A percentile compares a stretch with the other conserved stretches of the same genome.
Evolutionary conservation across 2,113 vertebrate species (phyloP).

Genomic region (Ailuropoda melanoleuca): DNA sequence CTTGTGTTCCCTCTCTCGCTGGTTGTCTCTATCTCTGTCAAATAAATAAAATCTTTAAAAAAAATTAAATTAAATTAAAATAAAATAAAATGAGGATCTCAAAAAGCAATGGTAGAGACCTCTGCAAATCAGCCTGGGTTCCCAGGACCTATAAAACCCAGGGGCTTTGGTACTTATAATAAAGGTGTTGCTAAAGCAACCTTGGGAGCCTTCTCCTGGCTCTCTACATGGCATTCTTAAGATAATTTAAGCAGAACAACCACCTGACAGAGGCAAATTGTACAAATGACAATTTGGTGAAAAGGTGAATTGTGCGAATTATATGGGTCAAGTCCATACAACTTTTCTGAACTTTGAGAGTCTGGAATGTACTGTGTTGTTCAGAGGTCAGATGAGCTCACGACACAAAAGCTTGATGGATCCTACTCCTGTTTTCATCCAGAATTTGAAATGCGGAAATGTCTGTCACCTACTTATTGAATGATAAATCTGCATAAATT

Average conservation of each 20-base stretch:
- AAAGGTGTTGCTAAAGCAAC: neutral
- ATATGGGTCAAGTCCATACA: neutral
- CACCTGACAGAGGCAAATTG: neutral
- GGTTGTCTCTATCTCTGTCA: too few species aligned
- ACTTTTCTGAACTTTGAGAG: neutral
- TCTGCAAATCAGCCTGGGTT: neutral
- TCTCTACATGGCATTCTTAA: neutral
- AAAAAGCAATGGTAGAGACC: neutral
- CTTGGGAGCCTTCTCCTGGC: neutral
- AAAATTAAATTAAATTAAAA: too few species aligned
- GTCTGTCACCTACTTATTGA: constrained; percentile 26
- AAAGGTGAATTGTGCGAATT: neutral
- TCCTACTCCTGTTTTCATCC: neutral
- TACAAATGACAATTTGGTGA: neutral
- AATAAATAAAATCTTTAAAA: too few species aligned
- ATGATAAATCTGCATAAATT: neutral
- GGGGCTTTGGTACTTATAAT: neutral
- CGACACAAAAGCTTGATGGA: neutral
- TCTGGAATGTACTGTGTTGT: neutral
- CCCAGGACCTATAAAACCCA: neutral
- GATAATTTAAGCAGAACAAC: neutral
- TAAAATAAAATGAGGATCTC: neutral
- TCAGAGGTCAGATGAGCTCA: neutral
- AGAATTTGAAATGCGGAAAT: constrained; percentile 26
- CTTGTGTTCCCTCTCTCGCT: too few species aligned